A percentile compares a stretch with the other conserved stretches of the same genome.
phyloP scores from a whole-genome alignment of 1,140 invertebrate genomes.

The Listronotus bonariensis region DNA sequence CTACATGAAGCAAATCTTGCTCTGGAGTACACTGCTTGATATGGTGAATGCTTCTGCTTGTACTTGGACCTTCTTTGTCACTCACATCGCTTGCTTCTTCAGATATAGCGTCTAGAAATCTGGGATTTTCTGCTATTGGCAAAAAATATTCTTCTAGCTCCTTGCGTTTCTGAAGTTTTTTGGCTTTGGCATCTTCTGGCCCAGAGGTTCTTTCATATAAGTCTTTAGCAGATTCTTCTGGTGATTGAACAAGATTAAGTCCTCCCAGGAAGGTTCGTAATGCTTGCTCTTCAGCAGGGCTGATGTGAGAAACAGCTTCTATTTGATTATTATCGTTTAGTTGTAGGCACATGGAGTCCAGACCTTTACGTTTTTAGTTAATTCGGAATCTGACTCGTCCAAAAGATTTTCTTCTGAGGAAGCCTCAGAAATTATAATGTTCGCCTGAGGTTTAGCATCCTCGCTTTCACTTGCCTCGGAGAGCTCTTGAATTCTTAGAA shows the following conservation, averaged over 20 bases:
- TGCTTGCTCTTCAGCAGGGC: conserved; percentile 57
- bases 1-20: conserved; percentile 25
- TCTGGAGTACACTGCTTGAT: conserved; percentile 47
- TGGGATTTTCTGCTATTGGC: conserved; percentile 60
- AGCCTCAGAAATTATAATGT: conserved; percentile 60
- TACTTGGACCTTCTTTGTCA: conserved; percentile 49
- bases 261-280: conserved; percentile 63
- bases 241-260: conserved; percentile 60
- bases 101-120: conserved; percentile 69
- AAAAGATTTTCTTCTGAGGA: conserved; percentile 61
- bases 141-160: conserved; percentile 61
- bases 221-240: conserved; percentile 44
- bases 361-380: not conserved
- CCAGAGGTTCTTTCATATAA: conserved; percentile 40
- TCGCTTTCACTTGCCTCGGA: conserved; percentile 52
- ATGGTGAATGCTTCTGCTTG: conserved; percentile 17
- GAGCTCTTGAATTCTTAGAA: conserved; percentile 59
- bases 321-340: conserved; percentile 45
- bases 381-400: conserved; percentile 48
- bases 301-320: conserved; percentile 48
- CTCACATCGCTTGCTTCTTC: conserved; percentile 68
- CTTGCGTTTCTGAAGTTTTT: conserved; percentile 61
- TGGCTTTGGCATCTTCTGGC: conserved; percentile 45
- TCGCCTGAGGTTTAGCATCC: conserved; percentile 46
- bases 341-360: conserved; percentile 48